Evolutionary conservation across 2,113 vertebrate genomes (phyloP).

Genomic region (Burhinus oedicnemus): DNA sequence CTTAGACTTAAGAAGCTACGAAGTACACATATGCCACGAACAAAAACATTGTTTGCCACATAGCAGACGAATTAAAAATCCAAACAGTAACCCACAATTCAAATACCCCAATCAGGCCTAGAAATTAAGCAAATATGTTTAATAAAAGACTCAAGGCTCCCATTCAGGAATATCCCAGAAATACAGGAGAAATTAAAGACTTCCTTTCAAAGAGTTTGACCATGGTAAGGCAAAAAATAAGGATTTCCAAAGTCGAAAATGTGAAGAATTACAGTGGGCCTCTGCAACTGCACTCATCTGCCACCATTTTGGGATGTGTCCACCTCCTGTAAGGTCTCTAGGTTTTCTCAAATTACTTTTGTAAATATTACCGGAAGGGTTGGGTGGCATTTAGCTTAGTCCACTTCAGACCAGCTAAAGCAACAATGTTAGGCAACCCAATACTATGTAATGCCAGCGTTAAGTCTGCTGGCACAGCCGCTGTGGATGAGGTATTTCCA

Average conservation of each 20-base stretch:
- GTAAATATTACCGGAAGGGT: background rate
- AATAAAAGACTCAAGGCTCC: background rate
- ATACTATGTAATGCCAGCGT: background rate
- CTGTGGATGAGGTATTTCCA: background rate
- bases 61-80: background rate
- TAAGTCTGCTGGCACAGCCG: background rate
- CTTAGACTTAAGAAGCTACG: background rate
- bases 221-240: background rate
- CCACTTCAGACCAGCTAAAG: background rate
- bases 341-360: constrained; percentile 22
- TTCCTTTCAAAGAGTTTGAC: background rate
- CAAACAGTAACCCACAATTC: background rate
- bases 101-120: background rate
- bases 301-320: background rate
- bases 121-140: background rate
- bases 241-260: background rate
- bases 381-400: background rate
- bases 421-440: background rate
- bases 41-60: background rate
- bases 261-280: background rate
- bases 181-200: background rate
- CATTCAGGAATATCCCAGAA: background rate
- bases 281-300: background rate
- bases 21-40: background rate
- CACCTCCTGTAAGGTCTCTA: background rate